Evolutionary conservation across 2,888 invertebrate species (phyloP).

Genomic region (Altica lythri): DNA sequence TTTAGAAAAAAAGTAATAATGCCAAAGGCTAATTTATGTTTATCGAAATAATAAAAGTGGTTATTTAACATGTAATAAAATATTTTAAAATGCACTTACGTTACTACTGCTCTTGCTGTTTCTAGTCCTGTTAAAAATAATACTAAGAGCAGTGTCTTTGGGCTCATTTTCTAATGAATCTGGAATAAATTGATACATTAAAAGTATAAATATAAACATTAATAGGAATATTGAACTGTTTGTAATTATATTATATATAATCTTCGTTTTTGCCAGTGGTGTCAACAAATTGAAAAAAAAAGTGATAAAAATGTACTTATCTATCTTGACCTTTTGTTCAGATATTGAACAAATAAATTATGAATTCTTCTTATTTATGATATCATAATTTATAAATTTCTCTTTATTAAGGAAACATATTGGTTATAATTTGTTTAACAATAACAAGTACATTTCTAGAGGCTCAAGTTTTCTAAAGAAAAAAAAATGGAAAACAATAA

Average conservation of each 20-base stretch:
- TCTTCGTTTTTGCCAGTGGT: slow-evolving; percentile 34
- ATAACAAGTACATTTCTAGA: too few species aligned
- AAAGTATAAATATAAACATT: slow-evolving; percentile 14
- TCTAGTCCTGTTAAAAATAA: slow-evolving; percentile 25
- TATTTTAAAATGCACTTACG: slow-evolving; percentile 39
- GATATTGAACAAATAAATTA: too few species aligned
- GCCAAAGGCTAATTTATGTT: neutral
- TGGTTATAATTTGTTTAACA: too few species aligned
- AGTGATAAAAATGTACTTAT: slow-evolving; percentile 32
- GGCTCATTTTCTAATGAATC: slow-evolving; percentile 33
- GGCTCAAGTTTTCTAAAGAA: too few species aligned
- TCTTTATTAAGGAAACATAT: too few species aligned
- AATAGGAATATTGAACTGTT: slow-evolving; percentile 19
- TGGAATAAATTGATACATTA: slow-evolving; percentile 26
- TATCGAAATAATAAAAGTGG: neutral
- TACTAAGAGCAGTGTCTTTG: slow-evolving; percentile 30
- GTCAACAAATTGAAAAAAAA: slow-evolving; percentile 37
- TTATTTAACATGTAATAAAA: slow-evolving; percentile 1
- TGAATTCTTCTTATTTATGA: too few species aligned
- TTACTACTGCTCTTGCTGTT: slow-evolving; percentile 33
- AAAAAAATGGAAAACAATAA: too few species aligned
- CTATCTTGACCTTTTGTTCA: slow-evolving; percentile 35
- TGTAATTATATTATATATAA: slow-evolving; percentile 13
- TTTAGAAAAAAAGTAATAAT: neutral
- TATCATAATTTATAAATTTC: too few species aligned